These are phyloP conservation scores for Scyliorhinus canicula DNA, from an alignment of 2,797 vertebrate genomes.

Conservation along the genomic window DNA sequence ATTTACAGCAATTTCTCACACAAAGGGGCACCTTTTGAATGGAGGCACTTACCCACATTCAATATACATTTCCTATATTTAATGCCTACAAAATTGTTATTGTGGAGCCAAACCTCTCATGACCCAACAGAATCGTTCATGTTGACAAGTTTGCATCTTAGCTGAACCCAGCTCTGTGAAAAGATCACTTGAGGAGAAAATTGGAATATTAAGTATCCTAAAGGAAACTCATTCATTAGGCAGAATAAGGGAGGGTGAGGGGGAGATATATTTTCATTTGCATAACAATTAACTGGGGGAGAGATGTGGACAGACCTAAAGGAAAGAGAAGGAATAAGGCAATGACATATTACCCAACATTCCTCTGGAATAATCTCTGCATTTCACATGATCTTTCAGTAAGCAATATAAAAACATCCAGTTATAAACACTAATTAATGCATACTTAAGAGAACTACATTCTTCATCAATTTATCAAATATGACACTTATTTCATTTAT, in stretches of 20 bases:
- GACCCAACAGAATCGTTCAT: neutral
- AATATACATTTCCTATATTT: neutral
- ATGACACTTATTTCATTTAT: neutral
- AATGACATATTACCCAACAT: neutral
- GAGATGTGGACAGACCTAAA: neutral
- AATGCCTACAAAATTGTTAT: neutral
- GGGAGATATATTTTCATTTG: neutral
- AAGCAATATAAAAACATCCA: conserved; percentile 51
- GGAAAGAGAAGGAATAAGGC: neutral
- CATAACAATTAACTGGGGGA: neutral
- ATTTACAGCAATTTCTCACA: neutral
- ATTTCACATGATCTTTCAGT: conserved; percentile 42
- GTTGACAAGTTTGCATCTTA: neutral
- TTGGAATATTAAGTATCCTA: neutral
- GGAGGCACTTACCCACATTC: neutral
- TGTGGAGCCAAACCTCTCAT: neutral
- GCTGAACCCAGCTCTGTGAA: neutral
- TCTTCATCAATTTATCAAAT: neutral
- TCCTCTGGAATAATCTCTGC: neutral
- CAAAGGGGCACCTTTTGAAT: neutral
- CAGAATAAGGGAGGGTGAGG: neutral
- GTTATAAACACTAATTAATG: conserved; percentile 52
- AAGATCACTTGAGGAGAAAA: neutral
- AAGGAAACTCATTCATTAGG: neutral
- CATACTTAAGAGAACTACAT: neutral